These are phyloP conservation scores for Drosophila murphyi DNA, from an alignment of 1,140 invertebrate species.

Conservation along the genomic window DNA sequence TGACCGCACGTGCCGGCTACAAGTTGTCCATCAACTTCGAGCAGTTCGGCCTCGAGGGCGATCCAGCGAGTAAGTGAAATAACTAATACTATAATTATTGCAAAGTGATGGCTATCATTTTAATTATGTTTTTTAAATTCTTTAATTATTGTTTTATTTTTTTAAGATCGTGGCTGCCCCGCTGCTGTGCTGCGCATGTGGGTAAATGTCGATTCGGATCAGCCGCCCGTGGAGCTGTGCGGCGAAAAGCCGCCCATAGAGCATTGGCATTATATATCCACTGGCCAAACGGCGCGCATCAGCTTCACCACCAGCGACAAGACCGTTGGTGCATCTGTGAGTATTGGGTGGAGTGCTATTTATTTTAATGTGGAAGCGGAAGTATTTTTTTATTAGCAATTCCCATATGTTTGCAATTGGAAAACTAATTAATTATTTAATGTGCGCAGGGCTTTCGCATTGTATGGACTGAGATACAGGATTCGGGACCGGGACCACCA, in stretches of 20 bases:
- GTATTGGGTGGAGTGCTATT: neutral
- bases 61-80: conserved; percentile 89
- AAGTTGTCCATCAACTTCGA: conserved; percentile 95
- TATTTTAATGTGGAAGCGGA: neutral
- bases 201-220: conserved; percentile 89
- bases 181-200: conserved; percentile 95
- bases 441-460: conserved; percentile 91
- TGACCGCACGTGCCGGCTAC: conserved; percentile 92
- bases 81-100: neutral
- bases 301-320: conserved; percentile 94
- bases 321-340: conserved; percentile 88
- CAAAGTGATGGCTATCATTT: neutral
- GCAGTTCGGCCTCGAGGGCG: conserved; percentile 94
- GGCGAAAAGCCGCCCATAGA: conserved; percentile 91
- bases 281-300: conserved; percentile 85
- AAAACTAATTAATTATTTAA: neutral
- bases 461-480: conserved; percentile 94
- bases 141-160: neutral
- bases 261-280: conserved; percentile 93
- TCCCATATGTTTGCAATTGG: neutral
- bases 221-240: conserved; percentile 94
- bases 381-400: conserved; percentile 1
- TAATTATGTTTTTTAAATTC: neutral
- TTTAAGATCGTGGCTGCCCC: conserved; percentile 94
- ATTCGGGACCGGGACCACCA: conserved; percentile 84